Base-by-base conservation (phyloP, 2,113 vertebrate species). In the Apaloderma vittatum region DNA sequence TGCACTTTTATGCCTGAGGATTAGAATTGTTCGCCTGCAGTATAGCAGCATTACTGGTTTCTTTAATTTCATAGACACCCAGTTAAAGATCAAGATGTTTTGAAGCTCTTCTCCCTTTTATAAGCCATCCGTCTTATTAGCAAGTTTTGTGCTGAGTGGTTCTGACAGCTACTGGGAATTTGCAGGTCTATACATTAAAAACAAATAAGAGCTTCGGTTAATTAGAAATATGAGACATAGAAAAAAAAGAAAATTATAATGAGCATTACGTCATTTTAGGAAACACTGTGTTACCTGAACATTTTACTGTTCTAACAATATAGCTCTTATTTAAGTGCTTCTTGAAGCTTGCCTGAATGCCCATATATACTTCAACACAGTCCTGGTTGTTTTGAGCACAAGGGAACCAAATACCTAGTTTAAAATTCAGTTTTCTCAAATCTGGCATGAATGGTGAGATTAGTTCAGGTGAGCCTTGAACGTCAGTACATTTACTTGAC, bases 81-180 rank as follows among this genome's bases (percentile, higher is more conserved):
- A 74, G 73, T 61, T 92, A 70, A 79, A 93, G 57, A 67, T 71
- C 2, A 88, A 81, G 88, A 89, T 71, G 66, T 84, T 45, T 76
- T 87, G 32, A 96, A 93, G 58, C 72, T 81, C 21, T 85, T 82
- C 85, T 94, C 95, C 59, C 16, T 79, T 93, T 90, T 58, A 80
- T 40, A 82, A 88, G 21, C 24, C 82, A 79, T 32, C n/a, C 66
- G 62, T 45, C 26, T 81, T 78, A 51, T 15, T 48, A 48, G 8
- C 17, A 62, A 43, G 26, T 62, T 85, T 77, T 74, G 15, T 66
- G 29, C 66, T 19, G 34, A 94, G 48, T 71, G 37, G 21, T 70
- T 74, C 48, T 1, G 22, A 66, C 48, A 86, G 21, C 23, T 92
- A 40, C 2, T 75, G 30, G 45, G 63, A 95, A 91, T 65, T 51